phyloP scores from a whole-genome alignment of 92 coral and sea anemone genomes.

The Epizoanthus stellaris region DNA sequence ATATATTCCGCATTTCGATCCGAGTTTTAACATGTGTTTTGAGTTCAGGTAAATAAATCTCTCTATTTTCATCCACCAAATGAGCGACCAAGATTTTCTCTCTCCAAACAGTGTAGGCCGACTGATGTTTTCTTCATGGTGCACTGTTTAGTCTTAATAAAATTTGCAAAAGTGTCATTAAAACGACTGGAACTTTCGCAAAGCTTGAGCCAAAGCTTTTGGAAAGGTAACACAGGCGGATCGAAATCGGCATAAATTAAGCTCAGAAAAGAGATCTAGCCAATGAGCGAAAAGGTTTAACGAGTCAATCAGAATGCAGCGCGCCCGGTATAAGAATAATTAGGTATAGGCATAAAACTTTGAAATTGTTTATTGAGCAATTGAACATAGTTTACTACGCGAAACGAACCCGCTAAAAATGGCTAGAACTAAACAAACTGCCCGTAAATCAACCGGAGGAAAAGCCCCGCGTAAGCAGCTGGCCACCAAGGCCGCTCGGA shows the following conservation, averaged over 20 bases:
- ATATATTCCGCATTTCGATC: slow-evolving; percentile 17
- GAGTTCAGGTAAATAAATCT: neutral
- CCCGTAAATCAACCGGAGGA: slow-evolving; percentile 99
- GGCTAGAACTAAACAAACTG: no score
- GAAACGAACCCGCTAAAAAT: slow-evolving; percentile 14
- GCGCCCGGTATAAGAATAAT: slow-evolving; percentile 24
- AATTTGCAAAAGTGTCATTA: neutral
- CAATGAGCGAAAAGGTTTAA: slow-evolving; percentile 16
- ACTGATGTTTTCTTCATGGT: neutral
- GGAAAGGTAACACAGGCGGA: slow-evolving; percentile 11
- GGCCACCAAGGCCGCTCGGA: slow-evolving; percentile 99
- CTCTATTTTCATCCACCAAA: slow-evolving; percentile 16
- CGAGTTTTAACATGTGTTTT: neutral
- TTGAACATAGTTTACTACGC: slow-evolving; percentile 15
- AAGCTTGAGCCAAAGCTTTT: slow-evolving; percentile 3
- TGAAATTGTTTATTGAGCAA: slow-evolving; percentile 21
- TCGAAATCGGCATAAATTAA: slow-evolving; percentile 24
- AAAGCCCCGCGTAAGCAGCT: slow-evolving; percentile 98
- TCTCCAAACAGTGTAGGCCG: slow-evolving; percentile 4
- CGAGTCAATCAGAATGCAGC: slow-evolving; percentile 20
- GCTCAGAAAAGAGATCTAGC: slow-evolving; percentile 11
- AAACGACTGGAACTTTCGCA: slow-evolving; percentile 7
- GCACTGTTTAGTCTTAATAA: neutral
- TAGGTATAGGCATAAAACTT: slow-evolving; percentile 16
- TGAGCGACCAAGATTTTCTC: neutral